Base-by-base conservation (phyloP, 2,113 vertebrate species). In the Zapus hudsonius region DNA sequence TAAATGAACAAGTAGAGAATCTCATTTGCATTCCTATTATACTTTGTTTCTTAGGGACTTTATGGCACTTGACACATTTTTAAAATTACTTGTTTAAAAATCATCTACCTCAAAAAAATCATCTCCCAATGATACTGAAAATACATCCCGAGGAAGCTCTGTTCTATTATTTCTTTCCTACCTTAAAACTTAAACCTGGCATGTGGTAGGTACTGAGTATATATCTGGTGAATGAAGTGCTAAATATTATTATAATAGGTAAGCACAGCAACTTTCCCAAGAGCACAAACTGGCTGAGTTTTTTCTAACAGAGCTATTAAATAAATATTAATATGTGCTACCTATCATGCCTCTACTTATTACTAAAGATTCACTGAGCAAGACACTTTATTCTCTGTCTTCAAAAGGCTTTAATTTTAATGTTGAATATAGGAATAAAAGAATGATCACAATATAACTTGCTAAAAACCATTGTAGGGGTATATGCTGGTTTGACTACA, bases 401-500 rank as follows among this genome's bases (percentile, higher is more conserved):
- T 84, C 40, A 84, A n/a, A 70, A 27, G 12, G 10, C 31, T 69
- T 78, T 89, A 13, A 93, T 76, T 83, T 83, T 67, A 83, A 84
- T 84, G 38, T 38, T 70, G 25, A 78, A 52, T 52, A 31, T 61
- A 76, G 11, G 47, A 40, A 59, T 15, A 55, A 84, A 78, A 7
- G 17, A 57, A 27, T 12, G 84, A 33, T 17, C 33, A 36, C 4
- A 75, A 31, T 64, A 40, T 82, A 75, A 47, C 27, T 73, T 74
- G 36, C 38, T 78, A 59, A 44, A 82, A 13, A 13, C 19, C 4
- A 52, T 64, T 17, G 36, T 13, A 33, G 78, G 74, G 29, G 25
- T 5, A n/a, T 20, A 22, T 5, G 27, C 27, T 61, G 61, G 19
- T 15, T 87, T 75, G 33, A 38, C 61, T 57, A 55, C 19, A 72